Base-by-base conservation (phyloP, 1,140 invertebrate genomes). In the Drosophila lacteicornis region DNA sequence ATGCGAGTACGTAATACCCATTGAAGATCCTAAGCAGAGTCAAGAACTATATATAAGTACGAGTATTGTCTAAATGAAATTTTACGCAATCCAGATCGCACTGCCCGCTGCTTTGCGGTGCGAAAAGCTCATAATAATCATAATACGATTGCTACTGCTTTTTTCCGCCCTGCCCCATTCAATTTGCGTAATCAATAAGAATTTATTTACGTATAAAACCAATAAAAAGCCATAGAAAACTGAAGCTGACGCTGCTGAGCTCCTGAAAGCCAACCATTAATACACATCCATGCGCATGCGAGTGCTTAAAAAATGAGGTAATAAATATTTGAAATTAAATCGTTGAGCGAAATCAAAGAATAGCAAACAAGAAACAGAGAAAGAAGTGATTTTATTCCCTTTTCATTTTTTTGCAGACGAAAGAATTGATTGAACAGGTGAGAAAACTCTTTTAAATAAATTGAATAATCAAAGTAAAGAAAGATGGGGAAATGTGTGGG, bases 181-280 rank as follows among this genome's bases (percentile, higher is more conserved):
- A 68, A 80, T 80, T 79, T 79, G 69, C 78, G 76, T 76, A 76
- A 82, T 83, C 74, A 79, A 79, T 76, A 75, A 68, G 70, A 82
- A 67, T 82, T 68, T 75, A 84, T 75, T 71, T 81, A 50, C 68
- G 70, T 66, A 79, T 66, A 77, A 60, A 76, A 70, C 45, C 53
- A 59, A 79, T 79, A 70, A 79, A 79, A 58, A 62, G 22, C 66
- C 40, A 78, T 78, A 70, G 65, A 63, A 70, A 63, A 38, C n/a
- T 33, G 75, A 70, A 63, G 59, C 58, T 49, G 27, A 19, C 33
- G 49, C 43, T 53, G 59, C 59, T 53, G 59, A 30, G 42, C 33
- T 25, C n/a, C 15, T 25, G 36, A 33, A 22, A 22, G 22, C 36
- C 27, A n/a, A 30, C 25, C 25, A 60, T 56, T 56, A 56, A 56